These are phyloP conservation scores for Danio albolineatus DNA, from an alignment of 2,797 vertebrate species.

Conservation along the genomic window DNA sequence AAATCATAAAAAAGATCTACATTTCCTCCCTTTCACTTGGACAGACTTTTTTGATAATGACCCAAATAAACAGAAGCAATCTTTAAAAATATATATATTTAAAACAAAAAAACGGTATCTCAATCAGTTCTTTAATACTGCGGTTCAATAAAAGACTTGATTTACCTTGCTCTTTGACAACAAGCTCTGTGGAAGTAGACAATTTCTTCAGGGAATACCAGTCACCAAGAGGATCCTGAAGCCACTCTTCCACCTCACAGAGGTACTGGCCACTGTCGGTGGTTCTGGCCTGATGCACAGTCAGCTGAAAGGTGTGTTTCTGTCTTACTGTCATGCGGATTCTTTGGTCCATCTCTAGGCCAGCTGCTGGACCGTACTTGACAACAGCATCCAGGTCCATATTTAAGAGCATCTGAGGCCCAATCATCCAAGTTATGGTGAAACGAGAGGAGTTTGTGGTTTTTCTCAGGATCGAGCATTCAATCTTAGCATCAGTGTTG, in stretches of 20 bases:
- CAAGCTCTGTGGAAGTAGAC: conserved; percentile 52
- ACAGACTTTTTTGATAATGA: too few species aligned
- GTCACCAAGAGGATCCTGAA: conserved; percentile 69
- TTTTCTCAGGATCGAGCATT: conserved; percentile 71
- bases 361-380: conserved; percentile 57
- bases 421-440: conserved; percentile 79
- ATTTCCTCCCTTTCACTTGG: too few species aligned
- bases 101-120: too few species aligned
- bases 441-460: conserved; percentile 70
- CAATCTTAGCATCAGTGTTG: conserved; percentile 70
- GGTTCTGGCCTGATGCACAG: conserved; percentile 69
- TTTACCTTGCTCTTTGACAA: conserved; percentile 70
- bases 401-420: conserved; percentile 64
- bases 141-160: background rate
- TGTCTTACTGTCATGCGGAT: conserved; percentile 64
- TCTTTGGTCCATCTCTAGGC: conserved; percentile 60
- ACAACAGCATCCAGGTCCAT: conserved; percentile 66
- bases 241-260: conserved; percentile 77
- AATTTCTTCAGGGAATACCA: conserved; percentile 69
- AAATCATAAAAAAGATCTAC: too few species aligned
- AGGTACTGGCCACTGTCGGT: conserved; percentile 72
- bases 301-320: conserved; percentile 76
- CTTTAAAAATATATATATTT: too few species aligned
- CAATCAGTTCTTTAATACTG: too few species aligned
- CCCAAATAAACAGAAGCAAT: too few species aligned